A percentile compares a stretch with the other conserved stretches of the same genome.
These are phyloP conservation scores for Rhea pennata DNA, from an alignment of 2,113 vertebrate species.

Conservation along the genomic window DNA sequence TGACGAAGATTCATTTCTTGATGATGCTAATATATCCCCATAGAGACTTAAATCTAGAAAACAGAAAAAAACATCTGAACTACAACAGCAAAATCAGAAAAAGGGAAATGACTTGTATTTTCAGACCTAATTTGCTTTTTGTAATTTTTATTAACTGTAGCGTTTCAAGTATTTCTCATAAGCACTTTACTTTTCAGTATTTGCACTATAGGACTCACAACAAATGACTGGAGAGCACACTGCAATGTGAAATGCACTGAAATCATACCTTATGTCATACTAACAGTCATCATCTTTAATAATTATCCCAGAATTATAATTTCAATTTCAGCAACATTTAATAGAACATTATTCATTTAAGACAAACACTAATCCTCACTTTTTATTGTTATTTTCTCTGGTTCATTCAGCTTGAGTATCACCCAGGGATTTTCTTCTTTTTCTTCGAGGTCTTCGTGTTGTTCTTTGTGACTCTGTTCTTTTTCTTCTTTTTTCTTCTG, in stretches of 20 bases:
- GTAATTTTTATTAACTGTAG: background rate
- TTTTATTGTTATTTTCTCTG: conserved; percentile 63
- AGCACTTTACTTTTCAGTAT: background rate
- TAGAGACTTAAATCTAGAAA: conserved; percentile 72
- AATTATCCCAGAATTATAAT: background rate
- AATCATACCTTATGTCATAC: background rate
- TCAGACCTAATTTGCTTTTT: background rate
- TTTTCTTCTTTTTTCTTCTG: conserved; percentile 78
- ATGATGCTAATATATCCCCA: conserved; percentile 45
- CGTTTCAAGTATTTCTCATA: background rate
- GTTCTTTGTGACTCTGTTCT: conserved; percentile 35
- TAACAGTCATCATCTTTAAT: background rate
- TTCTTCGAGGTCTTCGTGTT: conserved; percentile 68
- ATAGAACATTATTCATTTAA: background rate
- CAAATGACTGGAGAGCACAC: background rate
- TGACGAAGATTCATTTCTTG: conserved; percentile 42
- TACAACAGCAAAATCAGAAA: background rate
- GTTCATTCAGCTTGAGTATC: conserved; percentile 70
- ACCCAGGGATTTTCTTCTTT: conserved; percentile 77
- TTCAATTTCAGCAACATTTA: background rate
- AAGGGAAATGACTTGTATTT: background rate
- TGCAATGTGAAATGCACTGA: background rate
- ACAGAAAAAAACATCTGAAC: background rate
- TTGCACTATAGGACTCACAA: background rate
- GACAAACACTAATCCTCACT: conserved; percentile 63